Evolutionary conservation across 2,888 invertebrate genomes (phyloP), one percentile per base, ranked within the genome.

Genomic region (Augochlorella aurata): DNA sequence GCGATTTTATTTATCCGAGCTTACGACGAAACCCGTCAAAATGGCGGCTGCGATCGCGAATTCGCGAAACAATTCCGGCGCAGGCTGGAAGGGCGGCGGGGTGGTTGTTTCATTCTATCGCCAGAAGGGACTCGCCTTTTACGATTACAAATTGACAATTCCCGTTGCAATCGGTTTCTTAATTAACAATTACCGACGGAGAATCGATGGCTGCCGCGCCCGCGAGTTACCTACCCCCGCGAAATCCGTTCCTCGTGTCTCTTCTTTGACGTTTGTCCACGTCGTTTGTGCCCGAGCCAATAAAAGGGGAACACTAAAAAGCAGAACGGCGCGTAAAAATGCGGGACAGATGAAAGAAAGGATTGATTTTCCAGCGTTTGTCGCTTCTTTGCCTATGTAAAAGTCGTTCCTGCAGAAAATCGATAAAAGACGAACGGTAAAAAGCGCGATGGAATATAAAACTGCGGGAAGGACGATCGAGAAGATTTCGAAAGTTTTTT

Each of bases 111-210:
- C 58, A 45, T 66, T 70, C 49, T 71, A 45, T 18, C 24, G 54
- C 75, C 81, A 73, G 72, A 65, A 69, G 72, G 81, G 74, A 47
- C 58, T 50, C 54, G 8, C 82, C 87, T 87, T 90, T 91, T 89
- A 88, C 89, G 82, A 80, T 88, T 88, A 88, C 87, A 90, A 90
- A 92, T 92, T 92, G 92, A 88, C 91, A 92, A 92, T 92, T 87
- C 88, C 78, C 82, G 65, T 79, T 76, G 85, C 90, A 90, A 92
- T 91, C 86, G 78, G 61, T 71, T 81, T 87, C 87, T 84, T 88
- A 88, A 85, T 89, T 85, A 87, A 87, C 90, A 84, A 89, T 88
- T 82, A 77, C 74, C 54, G 29, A 67, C 58, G 70, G 49, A 38
- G 16, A 77, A 72, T 75, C 69, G 70, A 50, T 29, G 67, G 70